Evolutionary conservation across 2,797 vertebrate genomes (phyloP).

Genomic region (Gastrophryne carolinensis): DNA sequence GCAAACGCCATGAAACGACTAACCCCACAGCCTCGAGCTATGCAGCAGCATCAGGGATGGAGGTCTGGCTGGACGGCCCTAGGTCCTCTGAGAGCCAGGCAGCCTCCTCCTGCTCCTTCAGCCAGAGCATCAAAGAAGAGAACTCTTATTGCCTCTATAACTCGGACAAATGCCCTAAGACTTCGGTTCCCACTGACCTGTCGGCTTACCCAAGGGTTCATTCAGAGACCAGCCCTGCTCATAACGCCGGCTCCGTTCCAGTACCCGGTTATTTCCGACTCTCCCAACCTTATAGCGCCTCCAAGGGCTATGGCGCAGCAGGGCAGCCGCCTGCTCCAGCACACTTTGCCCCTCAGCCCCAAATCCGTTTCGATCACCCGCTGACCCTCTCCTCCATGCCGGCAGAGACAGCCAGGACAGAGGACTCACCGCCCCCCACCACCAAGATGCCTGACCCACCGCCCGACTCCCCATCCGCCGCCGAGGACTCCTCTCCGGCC

Average conservation of each 20-base stretch:
- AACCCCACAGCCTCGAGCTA: slow-evolving; percentile 82
- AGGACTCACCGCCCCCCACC: slow-evolving; percentile 75
- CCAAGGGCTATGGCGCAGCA: slow-evolving; percentile 81
- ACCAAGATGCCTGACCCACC: slow-evolving; percentile 77
- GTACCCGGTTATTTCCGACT: slow-evolving; percentile 97
- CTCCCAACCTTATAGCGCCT: slow-evolving; percentile 89
- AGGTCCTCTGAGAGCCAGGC: slow-evolving; percentile 82
- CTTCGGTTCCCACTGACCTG: slow-evolving; percentile 77
- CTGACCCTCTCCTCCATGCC: slow-evolving; percentile 71
- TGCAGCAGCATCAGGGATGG: slow-evolving; percentile 85
- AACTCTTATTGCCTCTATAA: slow-evolving; percentile 94
- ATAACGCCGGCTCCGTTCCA: slow-evolving; percentile 78
- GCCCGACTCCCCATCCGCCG: slow-evolving; percentile 85
- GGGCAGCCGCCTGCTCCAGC: slow-evolving; percentile 74
- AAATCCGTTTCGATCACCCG: slow-evolving; percentile 78
- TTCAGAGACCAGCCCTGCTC: slow-evolving; percentile 74
- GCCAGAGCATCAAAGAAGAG: slow-evolving; percentile 94
- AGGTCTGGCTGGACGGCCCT: slow-evolving; percentile 90
- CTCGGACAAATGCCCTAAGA: slow-evolving; percentile 91
- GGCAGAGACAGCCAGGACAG: slow-evolving; percentile 73
- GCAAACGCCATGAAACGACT: slow-evolving; percentile 84
- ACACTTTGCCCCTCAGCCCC: slow-evolving; percentile 78
- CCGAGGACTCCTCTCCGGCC: slow-evolving; percentile 87
- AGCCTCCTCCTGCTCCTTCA: slow-evolving; percentile 87
- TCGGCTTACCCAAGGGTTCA: slow-evolving; percentile 79